Percentiles rank a stretch among this genome's conserved stretches.
These are phyloP conservation scores for Penaeus japonicus DNA, from an alignment of 1,140 invertebrate species.

Conservation along the genomic window DNA sequence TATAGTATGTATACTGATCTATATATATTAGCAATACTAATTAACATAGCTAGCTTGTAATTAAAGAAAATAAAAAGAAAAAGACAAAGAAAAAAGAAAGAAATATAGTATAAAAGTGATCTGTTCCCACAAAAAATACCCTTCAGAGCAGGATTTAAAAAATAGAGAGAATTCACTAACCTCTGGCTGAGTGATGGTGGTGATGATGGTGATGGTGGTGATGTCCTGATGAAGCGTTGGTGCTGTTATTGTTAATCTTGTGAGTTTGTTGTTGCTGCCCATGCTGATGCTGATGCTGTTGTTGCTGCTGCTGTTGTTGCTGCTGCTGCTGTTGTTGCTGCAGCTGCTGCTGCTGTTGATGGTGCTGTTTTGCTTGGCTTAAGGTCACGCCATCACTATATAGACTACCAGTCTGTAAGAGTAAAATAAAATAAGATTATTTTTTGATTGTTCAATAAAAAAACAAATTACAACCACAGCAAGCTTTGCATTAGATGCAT, in stretches of 20 bases:
- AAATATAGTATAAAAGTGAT: neutral
- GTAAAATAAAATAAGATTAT: neutral
- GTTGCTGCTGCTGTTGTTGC: slow-evolving; percentile 43
- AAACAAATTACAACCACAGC: neutral
- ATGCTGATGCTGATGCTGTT: slow-evolving; percentile 27
- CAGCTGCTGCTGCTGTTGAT: slow-evolving; percentile 59
- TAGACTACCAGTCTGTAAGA: slow-evolving; percentile 39
- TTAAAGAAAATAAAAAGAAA: no score
- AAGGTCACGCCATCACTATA: slow-evolving; percentile 55
- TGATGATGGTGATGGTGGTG: slow-evolving; percentile 50
- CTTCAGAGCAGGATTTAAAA: neutral
- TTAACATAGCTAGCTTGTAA: no score
- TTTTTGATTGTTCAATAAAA: neutral
- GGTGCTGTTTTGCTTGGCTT: slow-evolving; percentile 63
- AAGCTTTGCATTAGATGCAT: neutral
- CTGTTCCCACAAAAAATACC: neutral
- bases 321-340: slow-evolving; percentile 52
- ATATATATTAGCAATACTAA: no score
- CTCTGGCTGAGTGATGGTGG: slow-evolving; percentile 45
- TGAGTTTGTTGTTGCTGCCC: slow-evolving; percentile 47
- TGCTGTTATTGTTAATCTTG: slow-evolving; percentile 61
- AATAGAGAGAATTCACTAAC: neutral
- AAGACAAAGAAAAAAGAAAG: no score
- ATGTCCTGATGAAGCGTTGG: slow-evolving; percentile 69
- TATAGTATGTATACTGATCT: no score